Percentiles rank a stretch among this genome's conserved stretches.
Evolutionary conservation across 1,140 invertebrate species (phyloP).

Genomic region (Drosophila mojavensis): DNA sequence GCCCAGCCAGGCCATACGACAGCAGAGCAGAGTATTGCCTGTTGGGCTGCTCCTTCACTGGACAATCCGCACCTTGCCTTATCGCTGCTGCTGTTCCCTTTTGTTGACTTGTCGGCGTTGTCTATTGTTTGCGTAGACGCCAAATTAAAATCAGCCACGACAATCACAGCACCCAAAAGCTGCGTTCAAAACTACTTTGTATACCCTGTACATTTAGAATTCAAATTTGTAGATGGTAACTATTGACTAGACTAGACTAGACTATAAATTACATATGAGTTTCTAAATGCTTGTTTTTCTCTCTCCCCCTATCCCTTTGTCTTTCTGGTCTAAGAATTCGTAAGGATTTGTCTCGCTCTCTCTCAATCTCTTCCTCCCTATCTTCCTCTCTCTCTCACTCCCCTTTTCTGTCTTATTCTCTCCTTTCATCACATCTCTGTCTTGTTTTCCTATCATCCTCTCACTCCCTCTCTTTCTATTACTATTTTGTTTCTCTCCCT

Average conservation of each 20-base stretch:
- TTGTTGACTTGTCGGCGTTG: constrained; percentile 73
- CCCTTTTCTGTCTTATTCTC: too few relatives aligned
- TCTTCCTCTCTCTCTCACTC: background rate
- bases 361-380: background rate
- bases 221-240: background rate
- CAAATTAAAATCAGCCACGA: constrained; percentile 70
- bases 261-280: too few relatives aligned
- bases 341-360: background rate
- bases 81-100: constrained; percentile 41
- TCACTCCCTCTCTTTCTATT: background rate
- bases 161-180: constrained; percentile 26
- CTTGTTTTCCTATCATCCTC: background rate
- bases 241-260: too few relatives aligned
- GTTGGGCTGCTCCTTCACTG: constrained; percentile 11
- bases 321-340: background rate
- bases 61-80: constrained; percentile 55
- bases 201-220: constrained; percentile 38
- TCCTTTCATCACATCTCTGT: too few relatives aligned
- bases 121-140: constrained; percentile 79
- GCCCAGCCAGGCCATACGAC: constrained; percentile 27
- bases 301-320: background rate
- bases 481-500: too few relatives aligned
- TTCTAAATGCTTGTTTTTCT: background rate
- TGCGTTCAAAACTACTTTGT: constrained; percentile 44
- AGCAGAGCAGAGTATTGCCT: constrained; percentile 10